phyloP scores from a whole-genome alignment of 2,797 vertebrate species.

The Chanos chanos region DNA sequence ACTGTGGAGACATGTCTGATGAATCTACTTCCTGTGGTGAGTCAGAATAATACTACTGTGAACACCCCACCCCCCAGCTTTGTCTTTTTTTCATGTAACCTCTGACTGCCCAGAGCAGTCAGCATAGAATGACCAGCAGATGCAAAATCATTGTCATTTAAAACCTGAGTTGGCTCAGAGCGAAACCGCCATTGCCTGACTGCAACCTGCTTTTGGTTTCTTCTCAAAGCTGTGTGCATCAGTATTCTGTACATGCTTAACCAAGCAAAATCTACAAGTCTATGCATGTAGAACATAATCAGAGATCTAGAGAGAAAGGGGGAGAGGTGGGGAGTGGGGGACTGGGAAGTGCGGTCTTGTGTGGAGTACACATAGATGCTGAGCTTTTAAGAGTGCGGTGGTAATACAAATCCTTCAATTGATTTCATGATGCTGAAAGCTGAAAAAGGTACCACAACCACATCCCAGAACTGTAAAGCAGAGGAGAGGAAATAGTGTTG shows the following conservation, averaged over 20 bases:
- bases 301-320: no score
- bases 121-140: not conserved
- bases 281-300: constrained; percentile 23
- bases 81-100: no score
- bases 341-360: no score
- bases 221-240: constrained; percentile 9
- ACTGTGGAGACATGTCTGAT: constrained; percentile 91
- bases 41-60: no score
- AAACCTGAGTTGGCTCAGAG: not conserved
- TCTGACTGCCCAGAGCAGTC: no score
- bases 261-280: constrained; percentile 17
- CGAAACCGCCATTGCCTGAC: not conserved
- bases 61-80: no score
- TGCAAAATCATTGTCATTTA: not conserved
- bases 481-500: constrained; percentile 19
- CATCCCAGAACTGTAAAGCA: constrained; percentile 26
- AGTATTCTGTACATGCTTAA: constrained; percentile 32
- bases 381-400: constrained; percentile 20
- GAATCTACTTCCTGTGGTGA: constrained; percentile 87
- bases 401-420: constrained; percentile 36
- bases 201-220: constrained; percentile 17
- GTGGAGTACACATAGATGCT: constrained; percentile 31
- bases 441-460: constrained; percentile 21
- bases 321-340: no score
- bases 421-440: constrained; percentile 26